Base-by-base conservation (phyloP, 2,797 vertebrate species). In the Anabas testudineus region DNA sequence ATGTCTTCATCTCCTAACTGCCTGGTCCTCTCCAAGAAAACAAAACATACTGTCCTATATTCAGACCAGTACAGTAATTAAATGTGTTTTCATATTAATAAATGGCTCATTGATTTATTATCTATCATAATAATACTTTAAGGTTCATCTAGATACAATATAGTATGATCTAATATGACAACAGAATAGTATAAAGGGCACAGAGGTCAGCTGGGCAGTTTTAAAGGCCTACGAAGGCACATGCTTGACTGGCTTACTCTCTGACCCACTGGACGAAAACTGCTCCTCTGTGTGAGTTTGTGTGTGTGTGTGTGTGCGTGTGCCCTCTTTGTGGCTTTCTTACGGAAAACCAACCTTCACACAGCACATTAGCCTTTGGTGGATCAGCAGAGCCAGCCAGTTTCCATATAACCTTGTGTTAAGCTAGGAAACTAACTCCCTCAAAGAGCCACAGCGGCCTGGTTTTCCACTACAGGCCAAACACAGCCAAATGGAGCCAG, bases 321-420 rank as follows among this genome's bases (percentile, higher is more conserved):
- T 52, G 65, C 58, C 58, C 54, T 75, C 74, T 47, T 70, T 71
- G 82, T 42, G 85, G 87, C 78, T 90, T 88, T 84, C 12, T 14
- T 86, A 76, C 14, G 84, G 89, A 90, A 90, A 90, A 89, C 88
- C 85, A 87, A 81, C 87, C 82, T 87, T 67, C 83, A 82, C 88
- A 83, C 86, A 84, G 83, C 68, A 85, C 86, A 88, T 88, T 84
- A 74, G 86, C 66, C 83, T 75, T 87, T n/a, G 79, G 81, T 84
- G 86, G 82, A 76, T 84, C 76, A 55, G 55, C 80, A 62, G 63
- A 87, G 80, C 59, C 81, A 82, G 83, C 79, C 87, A 90, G 83
- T 89, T 89, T 90, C 87, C 87, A 88, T 77, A 64, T 61, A 86
- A 87, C 75, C 71, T 69, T 3, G 65, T 73, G 80, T 75, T 75